Conservation (phyloP, 2,113 vertebrate genomes). For the Rhinopomastus cyanomelas region DNA sequence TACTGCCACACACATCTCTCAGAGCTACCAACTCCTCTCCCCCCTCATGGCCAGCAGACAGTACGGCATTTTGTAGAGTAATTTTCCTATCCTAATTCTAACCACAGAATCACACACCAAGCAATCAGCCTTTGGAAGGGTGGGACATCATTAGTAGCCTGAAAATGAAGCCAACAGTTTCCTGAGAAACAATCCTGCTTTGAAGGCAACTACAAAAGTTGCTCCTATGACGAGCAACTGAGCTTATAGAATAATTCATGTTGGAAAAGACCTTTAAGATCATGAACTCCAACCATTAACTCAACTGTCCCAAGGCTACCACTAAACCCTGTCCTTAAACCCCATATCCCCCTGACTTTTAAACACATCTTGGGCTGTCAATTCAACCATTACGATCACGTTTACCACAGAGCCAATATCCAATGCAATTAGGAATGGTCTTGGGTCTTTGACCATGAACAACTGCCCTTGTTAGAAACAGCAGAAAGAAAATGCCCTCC, state of each 20-base stretch:
- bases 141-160: not conserved
- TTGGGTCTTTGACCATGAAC: rapidly evolving
- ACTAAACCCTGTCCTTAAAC: too few species aligned
- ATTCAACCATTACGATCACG: not conserved
- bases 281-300: too few species aligned
- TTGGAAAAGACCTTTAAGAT: too few species aligned
- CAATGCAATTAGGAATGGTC: not conserved
- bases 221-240: not conserved
- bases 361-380: too few species aligned
- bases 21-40: not conserved
- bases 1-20: not conserved
- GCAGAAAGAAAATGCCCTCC: not conserved
- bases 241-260: not conserved
- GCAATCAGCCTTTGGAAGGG: not conserved
- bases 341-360: too few species aligned
- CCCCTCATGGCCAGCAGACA: too few species aligned
- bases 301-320: too few species aligned
- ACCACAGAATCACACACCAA: not conserved
- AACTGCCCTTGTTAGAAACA: not conserved
- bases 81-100: not conserved
- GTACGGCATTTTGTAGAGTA: not conserved
- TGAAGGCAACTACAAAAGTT: too few species aligned
- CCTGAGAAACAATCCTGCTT: not conserved
- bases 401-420: not conserved
- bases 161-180: not conserved